Base-by-base conservation (phyloP, 2,888 invertebrate species). In the Scaptomyza polygonia region DNA sequence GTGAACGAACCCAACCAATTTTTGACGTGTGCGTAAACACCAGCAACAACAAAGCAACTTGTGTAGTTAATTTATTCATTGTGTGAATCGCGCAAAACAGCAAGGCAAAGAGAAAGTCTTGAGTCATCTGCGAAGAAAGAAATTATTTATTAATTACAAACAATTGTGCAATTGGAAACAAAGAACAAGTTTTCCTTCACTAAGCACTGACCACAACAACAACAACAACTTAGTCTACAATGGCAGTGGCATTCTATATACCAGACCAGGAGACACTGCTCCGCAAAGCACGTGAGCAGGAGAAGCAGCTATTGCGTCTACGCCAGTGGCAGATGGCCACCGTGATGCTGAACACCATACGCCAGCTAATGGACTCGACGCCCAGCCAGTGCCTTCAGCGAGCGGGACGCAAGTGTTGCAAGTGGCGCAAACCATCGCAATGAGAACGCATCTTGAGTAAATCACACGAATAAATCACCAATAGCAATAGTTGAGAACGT, bases 241-340 rank as follows among this genome's bases (percentile, higher is more conserved):
- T 91, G 90, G 90, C 90, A 30, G 80, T 90, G 59, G 91, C 90
- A 43, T 91, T 91, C 52, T 91, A 80, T 47, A 91, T 90, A 51
- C 90, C 90, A 52, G 91, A 90, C 59, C 91, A 91, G 74, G 89
- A 86, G 25, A 82, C 64, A 14, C 51, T 91, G 54, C 69, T 90
- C 69, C 89, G 90, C 11, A 89, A 90, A 67, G 88, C 90, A 30
- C 72, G 67, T 32, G 86, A 89, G 36, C 86, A 89, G 77, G 90
- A 90, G 71, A 88, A 87, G 53, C 87, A 87, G 44, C 80, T 91
- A 54, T 61, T 90, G 29, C 88, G 88, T 32, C 74, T 86, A 72
- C 88, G 88, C 21, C 86, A 89, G 49, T 78, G 83, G 54, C 90
- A 90, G 48, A 75, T 91, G 66, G 82, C 85, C 43, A 83, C 86